These are phyloP conservation scores for Drosophila meridiana DNA, from an alignment of 2,888 invertebrate species.

Conservation along the genomic window DNA sequence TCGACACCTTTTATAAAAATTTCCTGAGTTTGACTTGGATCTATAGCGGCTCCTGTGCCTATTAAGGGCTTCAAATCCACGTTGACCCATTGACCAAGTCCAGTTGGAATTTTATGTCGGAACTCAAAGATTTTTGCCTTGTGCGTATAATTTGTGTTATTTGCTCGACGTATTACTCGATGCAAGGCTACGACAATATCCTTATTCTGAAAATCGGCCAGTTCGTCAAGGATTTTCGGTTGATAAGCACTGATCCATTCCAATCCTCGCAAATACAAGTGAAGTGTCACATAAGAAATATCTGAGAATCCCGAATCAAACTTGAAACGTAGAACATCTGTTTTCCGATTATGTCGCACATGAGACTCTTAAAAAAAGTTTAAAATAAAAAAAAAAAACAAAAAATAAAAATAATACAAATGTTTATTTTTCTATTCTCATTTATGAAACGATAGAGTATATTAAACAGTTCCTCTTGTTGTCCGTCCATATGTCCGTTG, in stretches of 20 bases:
- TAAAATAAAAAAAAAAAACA: neutral
- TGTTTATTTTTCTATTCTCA: neutral
- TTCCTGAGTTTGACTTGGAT: slow-evolving; percentile 89
- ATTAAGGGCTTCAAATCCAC: slow-evolving; percentile 91
- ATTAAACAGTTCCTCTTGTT: too few species aligned
- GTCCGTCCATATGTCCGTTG: neutral
- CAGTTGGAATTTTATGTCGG: slow-evolving; percentile 80
- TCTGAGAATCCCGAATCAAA: slow-evolving; percentile 77
- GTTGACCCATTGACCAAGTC: slow-evolving; percentile 88
- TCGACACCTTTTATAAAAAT: slow-evolving; percentile 90
- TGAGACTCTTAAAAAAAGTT: slow-evolving; percentile 65
- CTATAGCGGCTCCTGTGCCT: slow-evolving; percentile 85
- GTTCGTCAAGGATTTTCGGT: slow-evolving; percentile 60
- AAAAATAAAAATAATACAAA: neutral
- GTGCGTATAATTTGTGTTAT: slow-evolving; percentile 74
- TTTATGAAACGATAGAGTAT: too few species aligned
- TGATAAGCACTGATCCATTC: slow-evolving; percentile 82
- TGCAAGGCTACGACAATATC: slow-evolving; percentile 81
- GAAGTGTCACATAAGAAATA: slow-evolving; percentile 80
- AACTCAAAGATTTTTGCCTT: slow-evolving; percentile 80
- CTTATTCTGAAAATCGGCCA: slow-evolving; percentile 39
- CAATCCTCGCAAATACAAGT: slow-evolving; percentile 82
- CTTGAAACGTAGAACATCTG: slow-evolving; percentile 82
- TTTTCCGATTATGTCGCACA: slow-evolving; percentile 80
- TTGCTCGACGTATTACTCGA: slow-evolving; percentile 76